A percentile compares a stretch with the other conserved stretches of the same genome.
Conservation (phyloP, 2,888 invertebrate species). For the Ephialtes manifestator region DNA sequence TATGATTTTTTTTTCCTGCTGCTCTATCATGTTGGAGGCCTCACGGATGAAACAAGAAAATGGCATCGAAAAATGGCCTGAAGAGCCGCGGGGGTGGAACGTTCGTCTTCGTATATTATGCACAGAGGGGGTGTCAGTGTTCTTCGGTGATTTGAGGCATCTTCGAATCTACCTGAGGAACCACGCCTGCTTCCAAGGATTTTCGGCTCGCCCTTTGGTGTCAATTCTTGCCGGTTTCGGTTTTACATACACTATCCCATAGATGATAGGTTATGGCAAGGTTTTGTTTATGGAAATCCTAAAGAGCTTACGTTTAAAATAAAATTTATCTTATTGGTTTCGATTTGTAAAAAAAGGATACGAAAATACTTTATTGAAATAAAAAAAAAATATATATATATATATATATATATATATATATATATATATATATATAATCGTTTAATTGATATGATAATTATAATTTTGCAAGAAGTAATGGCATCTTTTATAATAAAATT, state of each 20-base stretch:
- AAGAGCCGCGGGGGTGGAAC: slow-evolving; percentile 72
- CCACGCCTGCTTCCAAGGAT: slow-evolving; percentile 75
- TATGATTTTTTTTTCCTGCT: slow-evolving; percentile 45
- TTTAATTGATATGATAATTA: not conserved
- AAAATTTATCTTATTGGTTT: slow-evolving; percentile 49
- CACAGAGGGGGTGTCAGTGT: slow-evolving; percentile 57
- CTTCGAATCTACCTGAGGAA: slow-evolving; percentile 74
- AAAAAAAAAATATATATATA: not conserved
- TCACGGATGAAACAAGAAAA: slow-evolving; percentile 31
- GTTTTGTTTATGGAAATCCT: slow-evolving; percentile 38
- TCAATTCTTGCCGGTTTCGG: slow-evolving; percentile 51
- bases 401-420: too few relatives aligned
- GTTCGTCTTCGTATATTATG: slow-evolving; percentile 78
- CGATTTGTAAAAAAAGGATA: slow-evolving; percentile 18
- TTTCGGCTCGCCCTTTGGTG: slow-evolving; percentile 58
- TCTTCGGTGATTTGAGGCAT: slow-evolving; percentile 47
- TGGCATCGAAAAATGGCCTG: slow-evolving; percentile 50
- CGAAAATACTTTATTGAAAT: not conserved
- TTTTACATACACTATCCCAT: slow-evolving; percentile 34
- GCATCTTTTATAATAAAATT: not conserved
- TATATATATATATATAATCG: not conserved
- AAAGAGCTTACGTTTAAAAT: slow-evolving; percentile 57
- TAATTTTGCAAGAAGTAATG: too few relatives aligned
- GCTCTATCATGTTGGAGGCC: slow-evolving; percentile 17
- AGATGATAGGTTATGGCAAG: slow-evolving; percentile 44